phyloP scores from a whole-genome alignment of 2,113 vertebrate species.

The Dryoscopus gambensis region DNA sequence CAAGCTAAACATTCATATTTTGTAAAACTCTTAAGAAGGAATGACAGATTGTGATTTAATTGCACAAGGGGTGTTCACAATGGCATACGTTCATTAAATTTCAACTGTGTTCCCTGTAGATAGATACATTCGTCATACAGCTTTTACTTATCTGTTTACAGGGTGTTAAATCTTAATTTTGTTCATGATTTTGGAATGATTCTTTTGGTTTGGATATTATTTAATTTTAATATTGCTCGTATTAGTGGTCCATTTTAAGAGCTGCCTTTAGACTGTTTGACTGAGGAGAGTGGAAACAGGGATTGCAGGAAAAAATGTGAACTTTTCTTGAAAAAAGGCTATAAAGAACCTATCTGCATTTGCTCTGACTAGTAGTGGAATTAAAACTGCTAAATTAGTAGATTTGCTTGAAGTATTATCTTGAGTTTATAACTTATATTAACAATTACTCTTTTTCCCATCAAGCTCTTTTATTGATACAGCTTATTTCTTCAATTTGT shows the following conservation, averaged over 20 bases:
- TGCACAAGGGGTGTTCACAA: background rate
- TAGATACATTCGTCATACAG: background rate
- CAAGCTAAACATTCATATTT: background rate
- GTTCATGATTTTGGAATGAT: background rate
- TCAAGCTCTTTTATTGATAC: background rate
- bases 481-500: background rate
- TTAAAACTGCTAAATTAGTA: background rate
- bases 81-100: background rate
- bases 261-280: background rate
- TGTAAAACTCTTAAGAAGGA: background rate
- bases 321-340: background rate
- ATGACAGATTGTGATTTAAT: background rate
- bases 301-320: background rate
- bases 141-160: background rate
- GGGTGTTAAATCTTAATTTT: background rate
- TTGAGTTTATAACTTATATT: background rate
- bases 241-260: background rate
- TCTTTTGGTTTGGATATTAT: background rate
- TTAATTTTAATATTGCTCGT: background rate
- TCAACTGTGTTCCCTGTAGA: background rate
- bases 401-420: background rate
- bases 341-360: background rate
- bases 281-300: background rate
- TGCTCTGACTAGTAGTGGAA: background rate
- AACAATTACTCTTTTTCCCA: background rate